Evolutionary conservation across 92 coral and sea anemone species (phyloP).

Genomic region (Parazoanthus swiftii): DNA sequence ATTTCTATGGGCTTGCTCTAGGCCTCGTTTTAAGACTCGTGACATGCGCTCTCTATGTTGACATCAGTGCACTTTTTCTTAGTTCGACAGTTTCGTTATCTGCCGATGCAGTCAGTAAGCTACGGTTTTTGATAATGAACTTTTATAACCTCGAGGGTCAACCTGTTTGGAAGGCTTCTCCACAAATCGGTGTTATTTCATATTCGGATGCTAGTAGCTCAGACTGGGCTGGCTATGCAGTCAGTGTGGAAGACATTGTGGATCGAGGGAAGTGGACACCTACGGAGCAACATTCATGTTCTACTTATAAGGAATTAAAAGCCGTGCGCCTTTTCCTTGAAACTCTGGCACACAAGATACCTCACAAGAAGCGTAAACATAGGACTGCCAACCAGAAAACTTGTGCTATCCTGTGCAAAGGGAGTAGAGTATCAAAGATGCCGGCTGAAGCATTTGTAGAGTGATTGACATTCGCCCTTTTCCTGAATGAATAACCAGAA

Average conservation of each 20-base stretch:
- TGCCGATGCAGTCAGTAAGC: not conserved
- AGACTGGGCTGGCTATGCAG: not conserved
- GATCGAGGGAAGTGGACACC: not conserved
- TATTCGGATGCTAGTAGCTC: slow-evolving; percentile 2
- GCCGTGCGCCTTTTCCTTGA: slow-evolving; percentile 32
- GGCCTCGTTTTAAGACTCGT: slow-evolving; percentile 1
- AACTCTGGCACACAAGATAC: not conserved
- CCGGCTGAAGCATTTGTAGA: not conserved
- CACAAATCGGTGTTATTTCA: not conserved
- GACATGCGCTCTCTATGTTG: not conserved
- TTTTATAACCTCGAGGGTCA: not conserved
- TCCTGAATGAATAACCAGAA: not conserved
- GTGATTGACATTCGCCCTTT: not conserved
- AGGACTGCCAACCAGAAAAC: slow-evolving; percentile 38
- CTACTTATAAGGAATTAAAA: slow-evolving; percentile 36
- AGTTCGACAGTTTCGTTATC: not conserved
- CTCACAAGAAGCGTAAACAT: slow-evolving; percentile 17
- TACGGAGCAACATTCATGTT: slow-evolving; percentile 5
- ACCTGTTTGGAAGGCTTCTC: not conserved
- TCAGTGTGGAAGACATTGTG: not conserved
- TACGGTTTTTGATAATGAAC: not conserved
- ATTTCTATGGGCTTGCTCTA: not conserved
- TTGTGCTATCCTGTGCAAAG: not conserved
- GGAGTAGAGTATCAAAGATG: not conserved
- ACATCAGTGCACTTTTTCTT: not conserved